Base-by-base conservation (phyloP, 1,140 invertebrate species). In the Heliconius himera region DNA sequence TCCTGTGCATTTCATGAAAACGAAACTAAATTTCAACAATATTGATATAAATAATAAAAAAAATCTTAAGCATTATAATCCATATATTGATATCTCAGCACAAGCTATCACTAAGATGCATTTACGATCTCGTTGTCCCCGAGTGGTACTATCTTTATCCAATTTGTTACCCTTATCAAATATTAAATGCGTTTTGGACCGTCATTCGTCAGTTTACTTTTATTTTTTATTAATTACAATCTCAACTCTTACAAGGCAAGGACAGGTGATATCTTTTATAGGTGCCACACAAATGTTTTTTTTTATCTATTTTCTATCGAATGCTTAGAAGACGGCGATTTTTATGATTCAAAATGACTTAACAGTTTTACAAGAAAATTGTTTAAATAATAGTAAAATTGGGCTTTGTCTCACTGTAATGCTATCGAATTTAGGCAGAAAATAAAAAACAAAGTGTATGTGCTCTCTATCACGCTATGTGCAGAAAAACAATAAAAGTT, bases 161-260 rank as follows among this genome's bases (percentile, higher is more conserved):
- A 94, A 93, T 94, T 93, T 94, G 93, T 94, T 93, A 94, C 92
- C 92, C 91, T 93, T 94, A 94, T 94, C 93, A 91, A 90, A 90
- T 90, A 93, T 94, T 94, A 94, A 94, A 94, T 94, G 92, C 90
- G 88, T 94, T 94, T 93, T 91, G 92, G 88, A 82, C 90, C 88
- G 83, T 89, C 87, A 82, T 84, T 87, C 83, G 87, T 84, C 86
- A 86, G 85, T 87, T 89, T 13, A 29, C 60, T 66, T 91, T 93
- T 91, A 86, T 90, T 91, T 91, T 77, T 93, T 94, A 93, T 93
- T 93, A 93, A 94, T 92, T 93, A 92, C 88, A 84, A 90, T 81
- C 83, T 83, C 84, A 82, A 81, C 71, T 80, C 81, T 80, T 75
- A 80, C 72, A 76, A 80, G 70, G 77, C 76, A 77, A 56, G 74